Evolutionary conservation across 2,888 invertebrate species (phyloP), one percentile per base, ranked within the genome.

Genomic region (Caenorhabditis parvicauda): DNA sequence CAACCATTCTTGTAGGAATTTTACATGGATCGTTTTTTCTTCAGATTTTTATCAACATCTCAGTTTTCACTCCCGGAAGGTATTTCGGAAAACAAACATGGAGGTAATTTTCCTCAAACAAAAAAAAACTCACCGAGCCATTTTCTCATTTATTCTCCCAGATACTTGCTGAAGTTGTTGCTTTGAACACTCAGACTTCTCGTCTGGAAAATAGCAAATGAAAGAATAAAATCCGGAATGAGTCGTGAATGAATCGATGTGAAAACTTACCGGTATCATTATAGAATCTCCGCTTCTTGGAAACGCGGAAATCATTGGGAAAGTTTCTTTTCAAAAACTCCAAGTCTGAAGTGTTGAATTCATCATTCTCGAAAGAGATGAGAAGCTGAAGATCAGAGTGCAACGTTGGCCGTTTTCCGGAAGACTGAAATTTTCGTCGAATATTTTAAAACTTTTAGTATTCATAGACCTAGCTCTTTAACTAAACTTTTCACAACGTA

Each of bases 281-380:
- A 17, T 43, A 42, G n/a, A 27, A 42, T 45, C 57, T 57, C 17
- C 51, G 37, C 9, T 56, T 41, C 28, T 55, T 59, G 17, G 44
- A 42, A 1, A 38, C 42, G 14, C 54, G 54, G 47, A 67, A 67
- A 41, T 70, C 71, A 17, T 66, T 52, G 1, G 77, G 73, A 56
- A 78, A 76, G 28, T 67, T 50, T 7, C 29, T 49, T n/a, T 63
- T 41, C 21, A 76, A 49, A 46, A 67, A 80, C 24, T 68, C 56
- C 2, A 63, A 56, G 46, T 79, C 79, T 4, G 49, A 24, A 3
- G 56, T 35, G 12, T 65, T 41, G 55, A 75, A 76, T 48, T 79
- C 79, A 32, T 76, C 69, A 50, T 80, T 75, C 25, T 66, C 70
- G 39, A 79, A 73, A 3, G 73, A 66, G 27, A 79, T 74, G 39